A percentile compares a stretch with the other conserved stretches of the same genome.
Conservation (phyloP, 2,113 vertebrate genomes). For the Naja naja region DNA sequence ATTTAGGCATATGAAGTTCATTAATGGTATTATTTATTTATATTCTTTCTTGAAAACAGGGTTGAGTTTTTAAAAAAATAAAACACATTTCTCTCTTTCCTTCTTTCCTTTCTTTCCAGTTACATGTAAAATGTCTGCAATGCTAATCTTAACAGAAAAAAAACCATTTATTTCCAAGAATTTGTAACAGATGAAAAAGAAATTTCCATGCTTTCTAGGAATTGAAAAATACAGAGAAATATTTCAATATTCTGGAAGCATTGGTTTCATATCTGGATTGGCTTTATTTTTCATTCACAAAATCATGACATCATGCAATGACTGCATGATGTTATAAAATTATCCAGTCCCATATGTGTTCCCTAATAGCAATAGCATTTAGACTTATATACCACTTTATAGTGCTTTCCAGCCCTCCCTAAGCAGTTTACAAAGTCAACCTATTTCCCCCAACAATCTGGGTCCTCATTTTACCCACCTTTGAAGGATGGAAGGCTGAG, state of each 20-base stretch:
- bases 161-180: neutral
- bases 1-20: neutral
- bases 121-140: neutral
- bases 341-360: neutral
- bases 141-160: neutral
- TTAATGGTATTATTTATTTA: neutral
- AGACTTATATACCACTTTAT: too few relatives aligned
- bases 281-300: neutral
- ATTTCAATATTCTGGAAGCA: neutral
- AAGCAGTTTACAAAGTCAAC: too few relatives aligned
- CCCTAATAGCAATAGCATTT: neutral
- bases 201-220: neutral
- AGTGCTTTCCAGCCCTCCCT: too few relatives aligned
- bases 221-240: neutral
- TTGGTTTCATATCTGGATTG: neutral
- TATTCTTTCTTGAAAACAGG: neutral
- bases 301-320: neutral
- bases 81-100: neutral
- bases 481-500: too few relatives aligned
- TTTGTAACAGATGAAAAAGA: neutral
- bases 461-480: too few relatives aligned
- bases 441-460: too few relatives aligned
- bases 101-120: too few relatives aligned
- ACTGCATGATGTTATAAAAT: neutral
- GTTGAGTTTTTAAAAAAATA: neutral